Base-by-base conservation (phyloP, 2,113 vertebrate genomes). In the Hyla sarda region DNA sequence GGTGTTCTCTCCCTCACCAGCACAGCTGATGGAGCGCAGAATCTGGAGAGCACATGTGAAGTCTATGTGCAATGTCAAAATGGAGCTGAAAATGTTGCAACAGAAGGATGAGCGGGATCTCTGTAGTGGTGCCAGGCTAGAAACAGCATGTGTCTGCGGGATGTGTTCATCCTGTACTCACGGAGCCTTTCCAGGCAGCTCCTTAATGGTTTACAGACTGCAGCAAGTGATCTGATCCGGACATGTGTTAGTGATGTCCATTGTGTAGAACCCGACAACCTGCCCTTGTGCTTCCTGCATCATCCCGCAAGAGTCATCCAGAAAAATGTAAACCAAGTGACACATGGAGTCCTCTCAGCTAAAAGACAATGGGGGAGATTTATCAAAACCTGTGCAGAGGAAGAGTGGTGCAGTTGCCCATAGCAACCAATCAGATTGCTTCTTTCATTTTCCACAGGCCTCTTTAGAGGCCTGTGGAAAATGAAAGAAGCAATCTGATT, bases 51-150 rank as follows among this genome's bases (percentile, higher is more conserved):
- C 84, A 85, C 45, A 85, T 85, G 82, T 84, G 82, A 48, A 25
- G 69, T 32, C 5, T 30, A 13, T 28, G 69, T 23, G 72, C 6
- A 45, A 76, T 23, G 37, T 76, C 37, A 37, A 37, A 30, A 83
- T 56, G 48, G 34, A 60, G 73, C 73, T 34, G 58, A 41, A 60
- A 54, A 41, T 85, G 74, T 85, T 78, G 74, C 58, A 78, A 67
- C 74, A 85, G 84, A 85, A 56, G 60, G 62, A 67, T 72, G 58
- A 80, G 48, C 52, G 17, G 21, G 34, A 54, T 72, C 30, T 80
- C 62, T 80, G 84, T 85, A 50, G 84, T 85, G 47, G 47, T 79
- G 84, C 84, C 84, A 85, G 84, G 75, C 74, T 79, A 32, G 48
- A 67, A 69, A 85, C 47, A 25, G 73, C 84, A 80, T 85, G 75